phyloP scores from a whole-genome alignment of 2,888 invertebrate genomes.

The Tipula unca region DNA sequence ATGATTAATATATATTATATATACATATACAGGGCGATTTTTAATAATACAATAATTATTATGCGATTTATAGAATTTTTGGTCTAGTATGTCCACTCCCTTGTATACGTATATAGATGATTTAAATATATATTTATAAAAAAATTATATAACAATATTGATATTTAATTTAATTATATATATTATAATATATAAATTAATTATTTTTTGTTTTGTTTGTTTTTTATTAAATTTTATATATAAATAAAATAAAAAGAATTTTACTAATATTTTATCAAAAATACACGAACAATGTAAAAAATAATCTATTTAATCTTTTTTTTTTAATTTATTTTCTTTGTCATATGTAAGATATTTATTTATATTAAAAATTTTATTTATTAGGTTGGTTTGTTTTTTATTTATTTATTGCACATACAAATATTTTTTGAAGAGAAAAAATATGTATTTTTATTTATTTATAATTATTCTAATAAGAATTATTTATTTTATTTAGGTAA shows the following conservation, averaged over 20 bases:
- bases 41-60: background rate
- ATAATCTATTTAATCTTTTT: background rate
- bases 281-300: conserved; percentile 19
- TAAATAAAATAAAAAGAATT: conserved; percentile 16
- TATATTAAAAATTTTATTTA: conserved; percentile 9
- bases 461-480: conserved; percentile 2
- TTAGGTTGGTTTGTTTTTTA: background rate
- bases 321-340: background rate
- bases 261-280: conserved; percentile 19
- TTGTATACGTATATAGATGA: background rate
- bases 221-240: conserved; percentile 14
- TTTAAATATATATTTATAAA: background rate
- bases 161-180: background rate
- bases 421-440: conserved; percentile 14
- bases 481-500: background rate
- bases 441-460: conserved; percentile 14
- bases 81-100: background rate
- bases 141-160: conserved; percentile 14
- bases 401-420: conserved; percentile 18
- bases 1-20: background rate
- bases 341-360: conserved; percentile 18
- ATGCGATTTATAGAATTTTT: background rate
- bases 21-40: background rate
- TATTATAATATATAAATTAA: background rate
- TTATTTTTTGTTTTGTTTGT: conserved; percentile 16